Evolutionary conservation across 2,113 vertebrate genomes (phyloP).

Genomic region (Pithys albifrons): DNA sequence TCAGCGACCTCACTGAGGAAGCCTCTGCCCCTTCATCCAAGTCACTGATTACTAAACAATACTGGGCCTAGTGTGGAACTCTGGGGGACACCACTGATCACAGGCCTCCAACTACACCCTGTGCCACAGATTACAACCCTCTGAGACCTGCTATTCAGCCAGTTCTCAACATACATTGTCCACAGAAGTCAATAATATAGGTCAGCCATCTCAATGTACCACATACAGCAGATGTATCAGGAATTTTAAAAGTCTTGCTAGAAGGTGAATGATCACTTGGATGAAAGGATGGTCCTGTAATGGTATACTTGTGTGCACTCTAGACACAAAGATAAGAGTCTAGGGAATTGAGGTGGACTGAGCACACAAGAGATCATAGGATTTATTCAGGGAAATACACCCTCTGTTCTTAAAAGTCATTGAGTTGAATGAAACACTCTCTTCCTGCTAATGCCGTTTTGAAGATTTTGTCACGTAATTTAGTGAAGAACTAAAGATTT

Average conservation of each 20-base stretch:
- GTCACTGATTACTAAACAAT: not conserved
- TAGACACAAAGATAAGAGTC: not conserved
- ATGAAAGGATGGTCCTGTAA: not conserved
- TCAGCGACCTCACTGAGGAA: not conserved
- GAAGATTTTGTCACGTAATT: not conserved
- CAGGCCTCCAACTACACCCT: not conserved
- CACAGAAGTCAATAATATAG: not conserved
- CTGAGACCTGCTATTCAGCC: not conserved
- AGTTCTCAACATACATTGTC: not conserved
- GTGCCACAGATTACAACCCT: not conserved
- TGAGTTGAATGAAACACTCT: not conserved
- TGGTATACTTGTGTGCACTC: not conserved
- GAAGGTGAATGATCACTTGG: not conserved
- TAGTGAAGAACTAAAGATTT: not conserved
- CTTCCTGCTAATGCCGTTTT: not conserved
- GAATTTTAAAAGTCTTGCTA: not conserved
- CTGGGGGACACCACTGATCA: not conserved
- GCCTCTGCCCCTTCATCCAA: not conserved
- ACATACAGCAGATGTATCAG: not conserved
- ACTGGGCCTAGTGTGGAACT: not conserved
- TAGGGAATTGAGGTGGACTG: not conserved
- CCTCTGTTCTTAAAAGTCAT: not conserved
- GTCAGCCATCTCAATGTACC: not conserved
- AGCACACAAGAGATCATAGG: not conserved
- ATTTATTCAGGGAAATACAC: not conserved